Percentiles rank a stretch among this genome's conserved stretches.
Evolutionary conservation across 2,888 invertebrate genomes (phyloP).

Genomic region (Cybosia mesomella): DNA sequence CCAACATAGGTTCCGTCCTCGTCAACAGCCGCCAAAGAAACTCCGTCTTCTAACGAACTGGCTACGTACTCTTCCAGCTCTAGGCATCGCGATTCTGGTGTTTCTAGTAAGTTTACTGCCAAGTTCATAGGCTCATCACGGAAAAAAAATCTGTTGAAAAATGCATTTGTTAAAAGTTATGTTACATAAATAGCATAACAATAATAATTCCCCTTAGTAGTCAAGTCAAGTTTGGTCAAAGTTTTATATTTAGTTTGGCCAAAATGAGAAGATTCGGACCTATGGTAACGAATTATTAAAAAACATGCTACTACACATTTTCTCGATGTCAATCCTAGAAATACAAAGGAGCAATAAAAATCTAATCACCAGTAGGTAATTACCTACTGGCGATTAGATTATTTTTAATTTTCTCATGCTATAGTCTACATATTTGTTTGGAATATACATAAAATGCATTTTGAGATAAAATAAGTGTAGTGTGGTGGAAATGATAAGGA

Average conservation of each 20-base stretch:
- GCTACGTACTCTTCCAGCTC: constrained; percentile 90
- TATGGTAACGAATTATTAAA: too few relatives aligned
- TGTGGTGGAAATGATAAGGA: neutral
- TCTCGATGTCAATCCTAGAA: too few relatives aligned
- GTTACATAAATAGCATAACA: too few relatives aligned
- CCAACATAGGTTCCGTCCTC: constrained; percentile 87
- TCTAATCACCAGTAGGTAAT: too few relatives aligned
- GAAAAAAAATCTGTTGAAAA: constrained; percentile 88
- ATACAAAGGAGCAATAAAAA: too few relatives aligned
- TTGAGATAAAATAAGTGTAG: neutral
- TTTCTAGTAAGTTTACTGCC: constrained; percentile 87
- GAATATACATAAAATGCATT: neutral
- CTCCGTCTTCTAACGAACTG: constrained; percentile 86
- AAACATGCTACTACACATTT: too few relatives aligned
- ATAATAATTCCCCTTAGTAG: neutral
- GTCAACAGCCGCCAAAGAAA: constrained; percentile 89
- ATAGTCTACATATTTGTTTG: neutral
- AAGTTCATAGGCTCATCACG: constrained; percentile 91
- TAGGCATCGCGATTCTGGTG: constrained; percentile 86
- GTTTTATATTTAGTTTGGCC: too few relatives aligned
- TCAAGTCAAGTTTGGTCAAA: too few relatives aligned
- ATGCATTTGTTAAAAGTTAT: neutral
- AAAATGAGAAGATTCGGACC: too few relatives aligned
- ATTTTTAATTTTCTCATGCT: neutral
- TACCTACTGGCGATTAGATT: too few relatives aligned